phyloP scores from a whole-genome alignment of 2,888 invertebrate species.

The Cenopis cana region DNA sequence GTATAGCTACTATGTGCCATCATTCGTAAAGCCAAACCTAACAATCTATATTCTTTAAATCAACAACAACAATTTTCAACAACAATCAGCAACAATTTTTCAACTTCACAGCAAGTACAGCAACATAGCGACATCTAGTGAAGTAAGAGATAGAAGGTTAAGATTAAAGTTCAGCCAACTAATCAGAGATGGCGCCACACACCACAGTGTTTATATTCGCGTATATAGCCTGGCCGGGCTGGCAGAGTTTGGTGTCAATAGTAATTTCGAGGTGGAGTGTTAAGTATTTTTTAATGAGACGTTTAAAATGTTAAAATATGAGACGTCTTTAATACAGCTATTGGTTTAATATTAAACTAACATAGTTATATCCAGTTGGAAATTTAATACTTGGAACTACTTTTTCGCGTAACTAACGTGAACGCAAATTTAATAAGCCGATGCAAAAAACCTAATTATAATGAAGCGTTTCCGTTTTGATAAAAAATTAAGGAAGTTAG shows the following conservation, averaged over 20 bases:
- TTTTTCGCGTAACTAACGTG: neutral
- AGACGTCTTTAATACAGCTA: no score
- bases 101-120: no score
- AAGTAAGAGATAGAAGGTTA: neutral
- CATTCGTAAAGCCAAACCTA: no score
- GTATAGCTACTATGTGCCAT: no score
- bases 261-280: no score
- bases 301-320: no score
- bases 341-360: neutral
- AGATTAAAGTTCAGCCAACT: conserved; percentile 1
- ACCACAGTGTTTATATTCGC: conserved; percentile 30
- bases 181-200: conserved; percentile 37
- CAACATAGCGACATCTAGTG: conserved; percentile 20
- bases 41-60: no score
- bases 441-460: neutral
- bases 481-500: conserved; percentile 6
- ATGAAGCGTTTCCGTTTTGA: conserved; percentile 1
- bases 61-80: no score
- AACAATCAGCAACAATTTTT: no score
- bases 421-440: neutral
- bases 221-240: neutral
- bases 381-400: neutral
- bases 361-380: neutral
- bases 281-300: no score
- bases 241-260: no score